Evolutionary conservation across 2,888 invertebrate species (phyloP).

Genomic region (Synanthedon myopaeformis): DNA sequence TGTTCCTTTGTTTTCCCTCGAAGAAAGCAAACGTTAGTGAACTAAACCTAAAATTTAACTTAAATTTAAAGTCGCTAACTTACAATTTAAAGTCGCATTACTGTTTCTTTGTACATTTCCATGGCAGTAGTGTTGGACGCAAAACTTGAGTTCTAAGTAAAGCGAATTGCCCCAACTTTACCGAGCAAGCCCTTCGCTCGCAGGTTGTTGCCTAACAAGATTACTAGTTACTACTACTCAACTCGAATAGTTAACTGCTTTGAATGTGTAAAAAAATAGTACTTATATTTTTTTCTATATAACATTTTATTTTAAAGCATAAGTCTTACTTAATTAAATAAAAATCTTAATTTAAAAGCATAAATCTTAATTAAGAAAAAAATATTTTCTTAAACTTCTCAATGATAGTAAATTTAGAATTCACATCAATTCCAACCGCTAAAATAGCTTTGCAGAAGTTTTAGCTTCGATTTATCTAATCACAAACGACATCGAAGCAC

Average conservation of each 20-base stretch:
- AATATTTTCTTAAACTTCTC: no score
- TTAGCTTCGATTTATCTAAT: conserved; percentile 1
- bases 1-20: no score
- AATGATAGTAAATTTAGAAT: not conserved
- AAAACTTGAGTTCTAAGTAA: conserved; percentile 35
- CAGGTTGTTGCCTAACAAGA: conserved; percentile 56
- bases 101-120: not conserved
- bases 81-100: not conserved
- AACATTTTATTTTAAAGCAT: no score
- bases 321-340: no score
- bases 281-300: no score
- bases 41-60: no score
- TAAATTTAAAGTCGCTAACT: not conserved
- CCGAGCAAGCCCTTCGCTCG: conserved; percentile 35
- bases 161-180: conserved; percentile 50
- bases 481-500: conserved; percentile 8
- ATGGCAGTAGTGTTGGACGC: conserved; percentile 7
- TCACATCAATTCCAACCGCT: not conserved
- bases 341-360: no score
- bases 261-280: conserved; percentile 22
- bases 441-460: not conserved
- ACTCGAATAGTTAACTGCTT: conserved; percentile 46
- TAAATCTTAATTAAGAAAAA: no score
- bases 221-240: conserved; percentile 39
- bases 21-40: no score